Base-by-base conservation (phyloP, 2,888 invertebrate genomes). In the Bimastos eiseni region DNA sequence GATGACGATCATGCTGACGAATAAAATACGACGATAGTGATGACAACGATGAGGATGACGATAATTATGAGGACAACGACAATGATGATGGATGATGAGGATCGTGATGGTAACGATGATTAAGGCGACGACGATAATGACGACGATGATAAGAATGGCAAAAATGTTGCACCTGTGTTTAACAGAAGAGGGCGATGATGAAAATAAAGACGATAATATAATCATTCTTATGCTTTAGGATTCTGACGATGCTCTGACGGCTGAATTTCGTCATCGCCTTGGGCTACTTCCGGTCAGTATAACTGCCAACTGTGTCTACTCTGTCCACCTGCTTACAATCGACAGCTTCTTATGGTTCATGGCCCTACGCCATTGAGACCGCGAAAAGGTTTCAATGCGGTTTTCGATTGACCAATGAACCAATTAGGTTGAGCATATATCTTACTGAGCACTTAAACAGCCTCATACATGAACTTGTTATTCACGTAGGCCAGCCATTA, bases 251-350 rank as follows among this genome's bases (percentile, higher is more conserved):
- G 92, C 91, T 33, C 91, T 92, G 36, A 91, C 91, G 30, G 92
- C 92, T 8, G 92, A 92, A 38, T 92, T 92, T 90, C 90, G 92
- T 44, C 90, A 91, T 70, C 44, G 88, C 36, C 84, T 92, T n/a
- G 92, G 92, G 19, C 90, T 92, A 0, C 90, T 92, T 33, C 91
- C 91, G 88, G 92, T 92, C 90, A 90, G 90, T 70, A 11, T 70
- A n/a, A 70, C 70, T 70, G 70, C n/a, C 70, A 70, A n/a, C n/a
- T n/a, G 11, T 17, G 70, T 15, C 1, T n/a, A n/a, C 70, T 11
- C 8, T n/a, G n/a, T 70, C 49, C 21, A 4, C 15, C 24, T 49
- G 2, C 24, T 49, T 49, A 49, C 8, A n/a, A n/a, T 70, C n/a
- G n/a, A n/a, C n/a, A n/a, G n/a, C 17, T 13, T 24, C 3, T 24